Base-by-base conservation (phyloP, 2,113 vertebrate species). In the Gorsachius goisagi region DNA sequence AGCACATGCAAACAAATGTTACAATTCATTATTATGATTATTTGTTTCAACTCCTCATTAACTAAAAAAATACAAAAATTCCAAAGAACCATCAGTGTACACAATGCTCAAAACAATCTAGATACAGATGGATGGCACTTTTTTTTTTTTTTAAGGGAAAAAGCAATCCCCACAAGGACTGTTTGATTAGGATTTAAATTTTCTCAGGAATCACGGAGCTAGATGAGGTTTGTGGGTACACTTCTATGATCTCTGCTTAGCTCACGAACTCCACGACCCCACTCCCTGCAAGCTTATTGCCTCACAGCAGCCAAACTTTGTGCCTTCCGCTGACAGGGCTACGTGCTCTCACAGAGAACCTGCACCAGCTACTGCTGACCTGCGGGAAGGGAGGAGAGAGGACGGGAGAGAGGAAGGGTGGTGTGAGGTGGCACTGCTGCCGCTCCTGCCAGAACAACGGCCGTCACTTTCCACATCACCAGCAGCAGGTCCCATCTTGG, bases 381-480 rank as follows among this genome's bases (percentile, higher is more conserved):
- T 0, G 0, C 1, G 6, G 37, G 15, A 39, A 52, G 9, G 11
- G 15, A 64, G 30, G 26, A 76, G 28, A 82, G 5, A 59, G 39
- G 21, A 60, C 12, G 20, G 21, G 44, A 67, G 30, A 0, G 0
- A 83, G 30, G 45, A 71, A 18, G 6, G 27, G 14, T 33, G 41
- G 19, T 8, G 17, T 59, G 62, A 83, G 19, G 18, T 6, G 28
- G 27, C 45, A 66, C 23, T 33, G 66, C 35, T 55, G 62, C 39
- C 1, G 0, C 27, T 77, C 45, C 68, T 81, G 39, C 15, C 8
- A 0, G 13, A 79, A 73, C 27, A 27, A 41, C 62, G 28, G 15
- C 33, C 84, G 23, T 37, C 20, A 11, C 30, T 53, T 92, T 17
- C 17, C 5, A 0, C 2, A 66, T n/a, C 15, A 41, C 4, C 56